Conservation (phyloP, 2,888 invertebrate genomes). For the Chloroclystis v-ata region DNA sequence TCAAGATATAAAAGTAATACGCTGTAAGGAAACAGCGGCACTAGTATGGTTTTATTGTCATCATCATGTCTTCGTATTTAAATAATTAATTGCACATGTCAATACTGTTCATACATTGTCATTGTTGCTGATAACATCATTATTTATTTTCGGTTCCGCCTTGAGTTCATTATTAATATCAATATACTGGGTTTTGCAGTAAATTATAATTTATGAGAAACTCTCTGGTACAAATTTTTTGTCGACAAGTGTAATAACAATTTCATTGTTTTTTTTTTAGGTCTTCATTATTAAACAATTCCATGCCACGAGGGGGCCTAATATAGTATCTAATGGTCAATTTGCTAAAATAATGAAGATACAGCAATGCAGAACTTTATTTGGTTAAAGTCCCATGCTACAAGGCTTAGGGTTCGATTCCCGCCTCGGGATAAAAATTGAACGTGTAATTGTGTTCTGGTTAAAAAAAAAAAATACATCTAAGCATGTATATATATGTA, state of each 20-base stretch:
- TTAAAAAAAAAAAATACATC: no score
- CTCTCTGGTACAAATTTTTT: no score
- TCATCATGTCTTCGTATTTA: constrained; percentile 17
- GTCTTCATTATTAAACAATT: constrained; percentile 5
- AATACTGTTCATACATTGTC: constrained; percentile 19
- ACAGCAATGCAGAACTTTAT: no score
- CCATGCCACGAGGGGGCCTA: no score
- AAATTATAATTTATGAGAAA: constrained; percentile 4
- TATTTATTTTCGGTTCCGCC: constrained; percentile 16
- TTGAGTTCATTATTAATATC: constrained; percentile 7
- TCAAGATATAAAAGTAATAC: constrained; percentile 15
- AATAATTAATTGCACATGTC: constrained; percentile 26
- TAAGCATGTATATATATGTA: no score
- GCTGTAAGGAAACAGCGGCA: constrained; percentile 21
- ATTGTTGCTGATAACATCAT: constrained; percentile 27
- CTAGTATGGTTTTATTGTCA: constrained; percentile 17
- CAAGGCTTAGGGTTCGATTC: no score
- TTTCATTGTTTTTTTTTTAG: background rate
- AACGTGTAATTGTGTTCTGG: no score
- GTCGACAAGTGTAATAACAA: no score
- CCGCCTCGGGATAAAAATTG: no score
- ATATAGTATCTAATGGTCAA: no score
- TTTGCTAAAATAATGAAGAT: no score
- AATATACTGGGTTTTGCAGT: constrained; percentile 5
- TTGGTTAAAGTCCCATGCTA: no score